phyloP scores from a whole-genome alignment of 2,888 invertebrate species.

The Caradrina kadenii region DNA sequence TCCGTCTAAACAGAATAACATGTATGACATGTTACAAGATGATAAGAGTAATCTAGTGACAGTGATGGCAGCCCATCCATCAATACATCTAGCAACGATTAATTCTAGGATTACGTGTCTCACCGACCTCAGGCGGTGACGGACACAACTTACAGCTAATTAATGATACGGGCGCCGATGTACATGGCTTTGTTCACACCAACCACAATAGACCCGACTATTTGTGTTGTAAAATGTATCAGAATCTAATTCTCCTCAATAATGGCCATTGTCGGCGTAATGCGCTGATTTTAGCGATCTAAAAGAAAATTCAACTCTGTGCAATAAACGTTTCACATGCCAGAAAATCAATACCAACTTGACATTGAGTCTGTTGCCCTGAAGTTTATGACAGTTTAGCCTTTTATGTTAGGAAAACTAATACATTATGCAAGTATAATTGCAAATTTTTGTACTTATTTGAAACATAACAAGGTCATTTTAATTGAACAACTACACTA shows the following conservation, averaged over 20 bases:
- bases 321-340: constrained; percentile 1
- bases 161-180: constrained; percentile 30
- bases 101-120: constrained; percentile 35
- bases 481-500: background rate
- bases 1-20: background rate
- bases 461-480: background rate
- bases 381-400: background rate
- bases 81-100: constrained; percentile 41
- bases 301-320: constrained; percentile 3
- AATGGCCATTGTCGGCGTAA: background rate
- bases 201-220: constrained; percentile 17
- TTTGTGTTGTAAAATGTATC: constrained; percentile 8
- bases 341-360: constrained; percentile 37
- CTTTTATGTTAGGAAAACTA: no score
- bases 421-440: constrained; percentile 1
- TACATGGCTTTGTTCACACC: constrained; percentile 37
- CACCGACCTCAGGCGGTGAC: constrained; percentile 37
- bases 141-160: constrained; percentile 31
- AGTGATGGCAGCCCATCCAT: constrained; percentile 8
- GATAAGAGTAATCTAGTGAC: background rate
- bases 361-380: constrained; percentile 27
- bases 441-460: constrained; percentile 6
- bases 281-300: background rate
- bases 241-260: background rate
- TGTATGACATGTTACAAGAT: background rate